phyloP scores from a whole-genome alignment of 2,888 invertebrate genomes.

The Temnothorax rugatulus region DNA sequence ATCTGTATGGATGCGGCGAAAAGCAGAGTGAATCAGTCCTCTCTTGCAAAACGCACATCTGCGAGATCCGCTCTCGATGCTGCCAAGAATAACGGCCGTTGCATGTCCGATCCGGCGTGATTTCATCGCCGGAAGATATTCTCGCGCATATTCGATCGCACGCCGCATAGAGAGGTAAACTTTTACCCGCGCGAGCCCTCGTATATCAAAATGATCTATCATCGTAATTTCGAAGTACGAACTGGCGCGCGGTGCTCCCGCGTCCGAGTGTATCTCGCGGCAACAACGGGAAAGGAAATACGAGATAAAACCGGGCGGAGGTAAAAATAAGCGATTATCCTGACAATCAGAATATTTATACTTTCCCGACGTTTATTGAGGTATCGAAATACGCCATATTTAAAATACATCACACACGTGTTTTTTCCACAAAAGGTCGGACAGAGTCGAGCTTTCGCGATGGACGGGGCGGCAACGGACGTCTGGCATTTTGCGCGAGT shows the following conservation, averaged over 20 bases:
- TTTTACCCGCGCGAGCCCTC: conserved; percentile 27
- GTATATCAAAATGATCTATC: conserved; percentile 56
- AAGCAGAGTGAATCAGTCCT: conserved; percentile 54
- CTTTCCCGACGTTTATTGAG: conserved; percentile 22
- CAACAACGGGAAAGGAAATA: neutral
- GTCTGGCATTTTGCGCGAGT: conserved; percentile 36
- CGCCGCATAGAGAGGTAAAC: conserved; percentile 52
- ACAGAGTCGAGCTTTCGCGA: neutral
- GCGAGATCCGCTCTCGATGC: conserved; percentile 64
- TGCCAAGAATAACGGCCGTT: conserved; percentile 76
- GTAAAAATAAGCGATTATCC: conserved; percentile 46
- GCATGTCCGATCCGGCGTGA: conserved; percentile 68
- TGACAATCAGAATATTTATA: conserved; percentile 39
- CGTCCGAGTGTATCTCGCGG: conserved; percentile 23
- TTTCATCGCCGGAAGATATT: conserved; percentile 63
- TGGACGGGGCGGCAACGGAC: conserved; percentile 15
- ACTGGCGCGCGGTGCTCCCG: neutral
- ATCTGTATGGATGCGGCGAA: conserved; percentile 63
- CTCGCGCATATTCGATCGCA: conserved; percentile 57
- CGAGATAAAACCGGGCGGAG: conserved; percentile 19
- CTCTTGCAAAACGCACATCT: conserved; percentile 68
- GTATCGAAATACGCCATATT: conserved; percentile 10
- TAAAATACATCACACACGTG: conserved; percentile 5
- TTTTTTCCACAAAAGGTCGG: conserved; percentile 15
- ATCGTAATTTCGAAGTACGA: conserved; percentile 47